A percentile compares a stretch with the other conserved stretches of the same genome.
Evolutionary conservation across 2,888 invertebrate genomes (phyloP).

Genomic region (Plusia festucae): DNA sequence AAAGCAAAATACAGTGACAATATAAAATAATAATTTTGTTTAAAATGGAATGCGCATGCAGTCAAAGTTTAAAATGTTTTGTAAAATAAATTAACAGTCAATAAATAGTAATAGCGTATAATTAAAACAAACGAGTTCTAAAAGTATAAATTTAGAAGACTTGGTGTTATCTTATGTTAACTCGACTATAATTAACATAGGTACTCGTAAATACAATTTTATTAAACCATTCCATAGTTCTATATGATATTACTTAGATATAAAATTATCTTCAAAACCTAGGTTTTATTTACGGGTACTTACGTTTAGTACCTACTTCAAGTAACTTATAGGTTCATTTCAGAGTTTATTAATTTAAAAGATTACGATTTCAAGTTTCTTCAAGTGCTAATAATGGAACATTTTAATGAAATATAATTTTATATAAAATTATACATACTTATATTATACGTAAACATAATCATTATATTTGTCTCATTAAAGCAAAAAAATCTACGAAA

Average conservation of each 20-base stretch:
- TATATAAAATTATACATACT: conserved; percentile 16
- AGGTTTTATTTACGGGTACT: conserved; percentile 11
- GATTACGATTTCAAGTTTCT: conserved; percentile 21
- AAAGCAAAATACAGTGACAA: neutral
- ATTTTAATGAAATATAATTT: conserved; percentile 6
- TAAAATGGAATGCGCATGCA: neutral
- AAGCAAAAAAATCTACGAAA: conserved; percentile 32
- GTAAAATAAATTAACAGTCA: conserved; percentile 22
- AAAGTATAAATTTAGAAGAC: conserved; percentile 44
- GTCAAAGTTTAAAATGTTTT: conserved; percentile 17
- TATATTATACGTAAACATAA: conserved; percentile 15
- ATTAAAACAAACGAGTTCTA: conserved; percentile 27
- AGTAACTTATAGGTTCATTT: conserved; percentile 9
- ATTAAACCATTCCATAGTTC: conserved; percentile 14
- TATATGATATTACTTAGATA: too few species aligned
- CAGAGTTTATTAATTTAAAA: conserved; percentile 32
- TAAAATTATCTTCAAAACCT: conserved; percentile 15
- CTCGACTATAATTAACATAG: conserved; percentile 27
- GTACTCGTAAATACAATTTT: conserved; percentile 13
- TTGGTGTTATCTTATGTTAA: conserved; percentile 19
- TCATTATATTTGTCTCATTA: conserved; percentile 36
- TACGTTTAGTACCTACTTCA: conserved; percentile 15
- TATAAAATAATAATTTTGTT: too few species aligned
- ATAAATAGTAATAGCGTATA: conserved; percentile 24
- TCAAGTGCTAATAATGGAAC: conserved; percentile 20